These are phyloP conservation scores for Plusia festucae DNA, from an alignment of 2,888 invertebrate species.

Conservation along the genomic window DNA sequence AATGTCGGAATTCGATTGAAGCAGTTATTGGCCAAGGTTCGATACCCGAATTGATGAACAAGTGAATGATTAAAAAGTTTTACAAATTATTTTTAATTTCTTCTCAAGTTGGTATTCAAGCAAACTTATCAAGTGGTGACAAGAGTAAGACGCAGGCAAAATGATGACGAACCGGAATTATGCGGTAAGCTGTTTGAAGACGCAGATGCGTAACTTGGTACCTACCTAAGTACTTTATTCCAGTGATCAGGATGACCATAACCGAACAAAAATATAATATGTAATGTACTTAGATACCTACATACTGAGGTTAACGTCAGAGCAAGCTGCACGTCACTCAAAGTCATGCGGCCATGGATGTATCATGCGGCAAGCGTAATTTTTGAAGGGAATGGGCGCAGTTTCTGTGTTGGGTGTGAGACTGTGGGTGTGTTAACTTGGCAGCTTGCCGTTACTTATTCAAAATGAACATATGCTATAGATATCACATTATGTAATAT, in stretches of 20 bases:
- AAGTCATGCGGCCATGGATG: slow-evolving; percentile 6
- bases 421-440: slow-evolving; percentile 40
- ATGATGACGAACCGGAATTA: background rate
- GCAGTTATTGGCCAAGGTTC: too few species aligned
- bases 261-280: background rate
- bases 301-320: slow-evolving; percentile 14
- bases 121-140: background rate
- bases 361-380: slow-evolving; percentile 16
- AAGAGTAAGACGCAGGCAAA: background rate
- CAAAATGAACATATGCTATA: slow-evolving; percentile 5
- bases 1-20: too few species aligned
- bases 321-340: slow-evolving; percentile 24
- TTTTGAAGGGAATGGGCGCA: slow-evolving; percentile 31
- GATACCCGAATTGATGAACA: too few species aligned
- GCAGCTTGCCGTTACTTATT: slow-evolving; percentile 36
- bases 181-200: background rate
- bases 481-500: slow-evolving; percentile 18
- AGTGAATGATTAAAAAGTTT: too few species aligned
- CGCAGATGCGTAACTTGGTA: background rate
- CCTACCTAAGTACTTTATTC: background rate
- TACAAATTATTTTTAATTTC: background rate
- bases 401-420: slow-evolving; percentile 39
- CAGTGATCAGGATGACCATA: background rate
- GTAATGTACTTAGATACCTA: background rate
- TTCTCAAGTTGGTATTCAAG: background rate